These are phyloP conservation scores for Crocodylus rhombifer DNA, from an alignment of 2,797 vertebrate genomes.

Conservation along the genomic window DNA sequence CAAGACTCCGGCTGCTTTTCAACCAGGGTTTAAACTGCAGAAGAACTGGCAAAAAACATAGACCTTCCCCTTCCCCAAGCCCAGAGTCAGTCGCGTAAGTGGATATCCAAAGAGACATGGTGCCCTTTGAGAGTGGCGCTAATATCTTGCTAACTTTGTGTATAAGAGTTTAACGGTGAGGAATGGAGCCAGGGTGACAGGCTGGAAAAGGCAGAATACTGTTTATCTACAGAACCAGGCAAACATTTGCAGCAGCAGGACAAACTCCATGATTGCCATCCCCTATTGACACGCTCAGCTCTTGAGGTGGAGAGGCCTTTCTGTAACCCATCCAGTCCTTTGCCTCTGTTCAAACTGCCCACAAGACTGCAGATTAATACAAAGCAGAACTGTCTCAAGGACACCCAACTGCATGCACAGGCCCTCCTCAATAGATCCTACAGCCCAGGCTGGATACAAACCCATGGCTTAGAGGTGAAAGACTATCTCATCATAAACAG, in stretches of 20 bases:
- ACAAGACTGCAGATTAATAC: neutral
- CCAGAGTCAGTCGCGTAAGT: constrained; percentile 36
- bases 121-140: constrained; percentile 35
- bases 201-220: neutral
- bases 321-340: neutral
- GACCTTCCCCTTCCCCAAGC: neutral
- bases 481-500: neutral
- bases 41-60: constrained; percentile 1
- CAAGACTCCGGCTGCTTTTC: constrained; percentile 46
- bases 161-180: neutral
- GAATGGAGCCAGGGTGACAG: neutral
- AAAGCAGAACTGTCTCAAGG: neutral
- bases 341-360: neutral
- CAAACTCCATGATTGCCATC: neutral
- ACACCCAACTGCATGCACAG: neutral
- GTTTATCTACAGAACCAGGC: neutral
- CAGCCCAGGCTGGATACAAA: neutral
- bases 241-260: neutral
- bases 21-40: constrained; percentile 44
- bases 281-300: no score
- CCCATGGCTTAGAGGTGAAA: neutral
- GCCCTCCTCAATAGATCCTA: neutral
- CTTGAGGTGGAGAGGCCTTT: neutral
- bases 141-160: constrained; percentile 37
- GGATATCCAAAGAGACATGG: constrained; percentile 20